phyloP scores from a whole-genome alignment of 2,113 vertebrate species.

The Myotis brandtii region DNA sequence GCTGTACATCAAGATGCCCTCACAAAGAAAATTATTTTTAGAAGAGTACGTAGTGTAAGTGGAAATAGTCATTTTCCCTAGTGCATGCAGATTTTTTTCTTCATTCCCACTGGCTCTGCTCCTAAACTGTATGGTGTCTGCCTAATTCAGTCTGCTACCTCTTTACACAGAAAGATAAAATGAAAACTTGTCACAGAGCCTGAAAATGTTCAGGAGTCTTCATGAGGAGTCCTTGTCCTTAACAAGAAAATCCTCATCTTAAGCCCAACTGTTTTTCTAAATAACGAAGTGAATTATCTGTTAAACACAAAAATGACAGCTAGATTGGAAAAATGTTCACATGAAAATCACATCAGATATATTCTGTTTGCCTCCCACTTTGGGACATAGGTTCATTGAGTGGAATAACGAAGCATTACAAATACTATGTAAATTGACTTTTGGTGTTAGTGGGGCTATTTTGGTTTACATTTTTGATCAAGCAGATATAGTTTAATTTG shows the following conservation, averaged over 20 bases:
- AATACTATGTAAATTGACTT: background rate
- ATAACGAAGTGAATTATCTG: background rate
- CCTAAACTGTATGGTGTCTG: conserved; percentile 29
- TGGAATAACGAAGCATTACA: background rate
- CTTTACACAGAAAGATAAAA: background rate
- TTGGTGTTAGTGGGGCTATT: background rate
- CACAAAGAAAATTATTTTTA: conserved; percentile 43
- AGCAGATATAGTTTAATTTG: background rate
- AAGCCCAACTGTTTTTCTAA: background rate
- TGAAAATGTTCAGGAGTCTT: background rate
- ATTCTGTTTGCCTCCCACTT: background rate
- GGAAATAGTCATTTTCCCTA: conserved; percentile 10
- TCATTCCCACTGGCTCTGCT: background rate
- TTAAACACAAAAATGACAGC: background rate
- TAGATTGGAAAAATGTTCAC: background rate
- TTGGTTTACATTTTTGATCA: background rate
- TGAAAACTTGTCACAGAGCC: background rate
- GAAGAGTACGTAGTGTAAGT: background rate
- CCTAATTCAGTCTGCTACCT: conserved; percentile 10
- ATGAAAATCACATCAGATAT: background rate
- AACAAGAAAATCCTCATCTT: background rate
- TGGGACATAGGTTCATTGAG: background rate
- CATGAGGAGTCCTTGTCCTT: background rate
- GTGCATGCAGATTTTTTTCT: background rate
- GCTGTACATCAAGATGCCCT: background rate